A percentile compares a stretch with the other conserved stretches of the same genome.
These are phyloP conservation scores for Syndactyla subalaris DNA, from an alignment of 2,797 vertebrate species.

Conservation along the genomic window DNA sequence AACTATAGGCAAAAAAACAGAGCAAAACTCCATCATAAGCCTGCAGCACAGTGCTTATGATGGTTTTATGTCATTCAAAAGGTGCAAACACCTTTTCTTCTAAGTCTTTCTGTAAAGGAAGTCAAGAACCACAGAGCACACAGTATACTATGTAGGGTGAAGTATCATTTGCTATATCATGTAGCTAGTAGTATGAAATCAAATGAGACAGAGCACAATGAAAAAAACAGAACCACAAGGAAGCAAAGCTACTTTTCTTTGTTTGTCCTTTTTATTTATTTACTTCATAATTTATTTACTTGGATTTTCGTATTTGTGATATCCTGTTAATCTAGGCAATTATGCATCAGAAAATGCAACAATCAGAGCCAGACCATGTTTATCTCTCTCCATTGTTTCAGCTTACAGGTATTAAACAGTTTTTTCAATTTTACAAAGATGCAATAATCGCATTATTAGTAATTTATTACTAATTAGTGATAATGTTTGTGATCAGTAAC, in stretches of 20 bases:
- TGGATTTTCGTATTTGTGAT: background rate
- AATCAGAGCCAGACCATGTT: background rate
- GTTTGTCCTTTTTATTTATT: background rate
- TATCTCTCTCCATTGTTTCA: background rate
- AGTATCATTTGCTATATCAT: background rate
- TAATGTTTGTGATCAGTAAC: background rate
- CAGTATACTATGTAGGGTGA: rapidly evolving
- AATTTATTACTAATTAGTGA: background rate
- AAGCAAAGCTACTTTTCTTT: background rate
- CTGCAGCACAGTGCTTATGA: background rate
- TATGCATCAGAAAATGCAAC: background rate
- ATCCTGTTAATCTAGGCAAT: background rate
- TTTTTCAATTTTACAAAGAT: background rate
- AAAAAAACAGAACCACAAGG: background rate
- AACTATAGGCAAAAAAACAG: background rate
- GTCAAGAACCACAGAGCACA: background rate
- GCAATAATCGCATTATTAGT: background rate
- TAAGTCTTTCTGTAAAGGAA: background rate
- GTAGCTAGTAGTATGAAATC: background rate
- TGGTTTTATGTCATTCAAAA: background rate
- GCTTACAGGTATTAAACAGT: background rate
- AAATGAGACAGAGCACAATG: background rate
- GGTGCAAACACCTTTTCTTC: background rate
- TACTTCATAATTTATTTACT: background rate
- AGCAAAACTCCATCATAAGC: background rate